Evolutionary conservation across 2,888 invertebrate species (phyloP).

Genomic region (Drosophila longiperda): DNA sequence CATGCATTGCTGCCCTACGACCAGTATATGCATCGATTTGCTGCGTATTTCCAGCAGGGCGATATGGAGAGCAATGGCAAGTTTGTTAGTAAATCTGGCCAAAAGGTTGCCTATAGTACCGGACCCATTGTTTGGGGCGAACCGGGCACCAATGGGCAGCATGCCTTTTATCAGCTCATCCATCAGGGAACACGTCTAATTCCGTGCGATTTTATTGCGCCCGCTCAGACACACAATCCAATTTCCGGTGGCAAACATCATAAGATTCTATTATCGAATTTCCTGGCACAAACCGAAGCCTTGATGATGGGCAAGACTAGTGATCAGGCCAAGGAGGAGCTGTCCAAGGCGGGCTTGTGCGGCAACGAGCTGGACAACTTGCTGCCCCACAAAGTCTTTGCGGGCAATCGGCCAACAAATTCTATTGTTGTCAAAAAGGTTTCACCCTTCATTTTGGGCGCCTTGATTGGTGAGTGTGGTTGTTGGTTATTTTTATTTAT

Average conservation of each 20-base stretch:
- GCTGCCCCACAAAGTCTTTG: constrained; percentile 97
- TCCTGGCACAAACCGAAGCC: constrained; percentile 99
- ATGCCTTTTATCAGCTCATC: constrained; percentile 99
- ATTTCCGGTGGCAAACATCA: constrained; percentile 93
- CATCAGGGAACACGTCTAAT: constrained; percentile 94
- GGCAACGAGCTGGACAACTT: constrained; percentile 91
- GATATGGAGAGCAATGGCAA: constrained; percentile 99
- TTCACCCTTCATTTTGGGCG: constrained; percentile 96
- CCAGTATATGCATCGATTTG: constrained; percentile 99
- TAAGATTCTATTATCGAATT: constrained; percentile 97
- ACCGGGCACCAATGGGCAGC: constrained; percentile 99
- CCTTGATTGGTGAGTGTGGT: constrained; percentile 91
- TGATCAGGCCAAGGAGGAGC: constrained; percentile 89
- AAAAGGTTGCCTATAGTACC: constrained; percentile 85
- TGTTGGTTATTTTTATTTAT: background rate
- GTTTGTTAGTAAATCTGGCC: constrained; percentile 89
- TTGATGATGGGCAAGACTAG: constrained; percentile 92
- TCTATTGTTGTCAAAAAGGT: constrained; percentile 96
- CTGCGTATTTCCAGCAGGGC: constrained; percentile 99
- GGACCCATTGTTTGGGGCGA: constrained; percentile 90
- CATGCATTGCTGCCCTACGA: constrained; percentile 99
- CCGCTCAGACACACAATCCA: constrained; percentile 96
- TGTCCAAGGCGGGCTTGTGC: constrained; percentile 91
- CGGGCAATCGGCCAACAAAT: constrained; percentile 98
- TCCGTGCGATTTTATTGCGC: constrained; percentile 98